Evolutionary conservation across 2,888 invertebrate species (phyloP).

Genomic region (Formica aserva): DNA sequence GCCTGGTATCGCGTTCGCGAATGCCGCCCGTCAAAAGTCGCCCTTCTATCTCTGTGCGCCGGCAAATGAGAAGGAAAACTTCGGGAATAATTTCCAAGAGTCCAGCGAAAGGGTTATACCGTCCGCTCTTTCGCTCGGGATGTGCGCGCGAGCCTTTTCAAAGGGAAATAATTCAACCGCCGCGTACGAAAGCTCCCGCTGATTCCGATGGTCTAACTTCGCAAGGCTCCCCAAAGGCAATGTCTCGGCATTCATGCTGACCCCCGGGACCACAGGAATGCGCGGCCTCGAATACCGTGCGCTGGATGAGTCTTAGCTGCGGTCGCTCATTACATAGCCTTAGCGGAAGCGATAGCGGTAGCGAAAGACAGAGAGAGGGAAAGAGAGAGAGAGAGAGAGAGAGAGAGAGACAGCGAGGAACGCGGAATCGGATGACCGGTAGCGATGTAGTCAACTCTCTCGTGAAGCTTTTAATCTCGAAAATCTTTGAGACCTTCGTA

Average conservation of each 20-base stretch:
- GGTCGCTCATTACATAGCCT: constrained; percentile 75
- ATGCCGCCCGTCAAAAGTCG: neutral
- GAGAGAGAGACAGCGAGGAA: constrained; percentile 15
- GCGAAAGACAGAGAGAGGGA: constrained; percentile 16
- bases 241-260: constrained; percentile 69
- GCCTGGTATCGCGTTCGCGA: constrained; percentile 9
- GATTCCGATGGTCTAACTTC: constrained; percentile 64
- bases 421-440: constrained; percentile 41
- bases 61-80: constrained; percentile 53
- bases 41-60: neutral
- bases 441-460: constrained; percentile 52
- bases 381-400: constrained; percentile 12
- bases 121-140: constrained; percentile 57
- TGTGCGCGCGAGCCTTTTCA: constrained; percentile 52
- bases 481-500: constrained; percentile 72
- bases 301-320: constrained; percentile 65
- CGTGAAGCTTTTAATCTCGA: constrained; percentile 75
- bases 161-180: constrained; percentile 69
- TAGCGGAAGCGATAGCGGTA: constrained; percentile 56
- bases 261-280: constrained; percentile 68
- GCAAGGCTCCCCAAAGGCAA: constrained; percentile 67
- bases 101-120: constrained; percentile 14
- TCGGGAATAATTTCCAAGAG: constrained; percentile 61
- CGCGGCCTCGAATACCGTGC: constrained; percentile 69
- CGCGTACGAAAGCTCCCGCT: constrained; percentile 59